These are phyloP conservation scores for Sebastes variabilis DNA, from an alignment of 2,797 vertebrate species.

Conservation along the genomic window DNA sequence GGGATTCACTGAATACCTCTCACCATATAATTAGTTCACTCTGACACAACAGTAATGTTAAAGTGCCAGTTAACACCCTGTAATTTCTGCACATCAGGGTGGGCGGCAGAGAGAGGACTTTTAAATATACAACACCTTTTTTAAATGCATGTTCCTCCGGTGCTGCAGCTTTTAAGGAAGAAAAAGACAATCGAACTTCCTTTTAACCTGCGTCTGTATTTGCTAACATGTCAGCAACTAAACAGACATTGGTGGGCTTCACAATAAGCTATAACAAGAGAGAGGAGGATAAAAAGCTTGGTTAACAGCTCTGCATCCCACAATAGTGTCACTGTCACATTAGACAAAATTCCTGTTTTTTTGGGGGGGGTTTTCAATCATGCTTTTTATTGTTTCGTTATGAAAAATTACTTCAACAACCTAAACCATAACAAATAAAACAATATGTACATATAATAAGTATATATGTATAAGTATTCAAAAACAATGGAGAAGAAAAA, in stretches of 20 bases:
- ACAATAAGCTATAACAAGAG: not conserved
- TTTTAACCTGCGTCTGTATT: not conserved
- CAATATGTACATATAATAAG: too few species aligned
- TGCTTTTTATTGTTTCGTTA: not conserved
- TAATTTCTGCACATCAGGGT: constrained; percentile 27
- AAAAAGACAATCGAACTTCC: not conserved
- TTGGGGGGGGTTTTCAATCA: too few species aligned
- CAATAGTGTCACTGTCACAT: too few species aligned
- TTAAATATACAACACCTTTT: not conserved
- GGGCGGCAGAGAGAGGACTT: not conserved
- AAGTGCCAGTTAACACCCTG: constrained; percentile 24
- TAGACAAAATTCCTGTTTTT: not conserved
- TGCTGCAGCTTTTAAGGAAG: constrained; percentile 1
- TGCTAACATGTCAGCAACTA: not conserved
- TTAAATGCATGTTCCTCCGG: not conserved
- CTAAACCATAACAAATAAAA: too few species aligned
- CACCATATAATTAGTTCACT: constrained; percentile 27
- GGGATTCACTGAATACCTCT: not conserved
- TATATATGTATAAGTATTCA: too few species aligned
- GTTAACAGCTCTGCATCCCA: not conserved
- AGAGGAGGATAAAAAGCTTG: not conserved
- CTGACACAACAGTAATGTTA: not conserved
- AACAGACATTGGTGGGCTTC: not conserved
- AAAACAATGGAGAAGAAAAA: too few species aligned
- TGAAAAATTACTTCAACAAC: too few species aligned